Conservation (phyloP, 2,797 vertebrate species). For the Mastacembelus armatus region DNA sequence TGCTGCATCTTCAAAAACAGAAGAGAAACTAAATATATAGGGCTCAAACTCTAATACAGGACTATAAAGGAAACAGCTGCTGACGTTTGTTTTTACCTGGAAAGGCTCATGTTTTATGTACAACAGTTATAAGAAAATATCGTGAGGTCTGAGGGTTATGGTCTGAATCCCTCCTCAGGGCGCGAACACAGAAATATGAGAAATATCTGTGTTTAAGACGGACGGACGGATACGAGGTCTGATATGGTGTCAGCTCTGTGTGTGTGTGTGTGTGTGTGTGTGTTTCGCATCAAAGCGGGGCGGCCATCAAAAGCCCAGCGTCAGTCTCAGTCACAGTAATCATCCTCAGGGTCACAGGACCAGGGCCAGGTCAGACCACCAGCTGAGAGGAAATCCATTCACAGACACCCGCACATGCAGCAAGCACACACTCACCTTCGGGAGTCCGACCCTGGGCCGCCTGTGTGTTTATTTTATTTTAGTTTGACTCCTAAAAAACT, state of each 20-base stretch:
- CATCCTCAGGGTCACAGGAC: conserved; percentile 58
- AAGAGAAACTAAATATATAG: too few relatives aligned
- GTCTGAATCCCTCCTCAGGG: too few relatives aligned
- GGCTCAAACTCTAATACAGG: too few relatives aligned
- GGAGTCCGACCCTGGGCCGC: conserved; percentile 43
- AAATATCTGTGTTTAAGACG: conserved; percentile 48
- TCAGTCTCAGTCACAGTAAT: conserved; percentile 65
- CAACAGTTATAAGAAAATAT: too few relatives aligned
- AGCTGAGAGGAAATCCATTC: conserved; percentile 58
- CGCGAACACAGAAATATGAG: conserved; percentile 29
- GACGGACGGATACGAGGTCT: conserved; percentile 30
- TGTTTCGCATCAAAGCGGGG: conserved; percentile 62
- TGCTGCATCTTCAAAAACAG: too few relatives aligned
- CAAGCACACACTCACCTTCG: conserved; percentile 45
- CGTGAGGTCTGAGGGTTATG: too few relatives aligned
- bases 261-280: conserved; percentile 18
- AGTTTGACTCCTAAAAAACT: too few relatives aligned
- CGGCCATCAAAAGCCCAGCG: conserved; percentile 71
- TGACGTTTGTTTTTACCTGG: too few relatives aligned
- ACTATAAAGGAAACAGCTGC: too few relatives aligned
- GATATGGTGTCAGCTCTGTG: background rate
- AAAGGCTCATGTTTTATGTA: too few relatives aligned
- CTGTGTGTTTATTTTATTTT: background rate
- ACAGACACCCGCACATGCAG: conserved; percentile 38
- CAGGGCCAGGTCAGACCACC: conserved; percentile 53